These are phyloP conservation scores for Tupaia tana DNA, from an alignment of 2,113 vertebrate genomes.

Conservation along the genomic window DNA sequence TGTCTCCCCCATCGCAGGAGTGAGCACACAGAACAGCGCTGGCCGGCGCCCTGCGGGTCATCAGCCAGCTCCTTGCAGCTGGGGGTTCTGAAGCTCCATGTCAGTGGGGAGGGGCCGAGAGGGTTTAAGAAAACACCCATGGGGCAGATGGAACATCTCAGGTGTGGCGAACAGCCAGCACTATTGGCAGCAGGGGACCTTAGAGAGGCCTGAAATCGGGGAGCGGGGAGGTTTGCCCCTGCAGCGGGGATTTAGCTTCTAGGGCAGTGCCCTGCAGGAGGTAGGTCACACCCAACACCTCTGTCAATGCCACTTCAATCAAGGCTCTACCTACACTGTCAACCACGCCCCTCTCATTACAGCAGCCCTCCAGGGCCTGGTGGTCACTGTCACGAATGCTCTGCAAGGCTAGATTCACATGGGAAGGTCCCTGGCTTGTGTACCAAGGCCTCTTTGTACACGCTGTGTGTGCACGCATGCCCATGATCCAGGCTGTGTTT, in stretches of 20 bases:
- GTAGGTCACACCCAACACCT: background rate
- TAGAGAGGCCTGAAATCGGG: too few relatives aligned
- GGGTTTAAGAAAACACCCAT: background rate
- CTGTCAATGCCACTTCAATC: background rate
- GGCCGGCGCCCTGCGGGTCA: background rate
- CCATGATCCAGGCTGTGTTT: too few relatives aligned
- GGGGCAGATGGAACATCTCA: background rate
- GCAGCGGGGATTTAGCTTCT: fast-evolving
- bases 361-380: background rate
- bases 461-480: too few relatives aligned
- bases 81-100: background rate
- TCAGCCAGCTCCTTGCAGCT: background rate
- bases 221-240: background rate
- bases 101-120: background rate
- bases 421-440: too few relatives aligned
- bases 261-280: background rate
- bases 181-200: background rate
- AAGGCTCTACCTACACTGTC: background rate
- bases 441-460: too few relatives aligned
- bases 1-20: background rate
- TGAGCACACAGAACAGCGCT: fast-evolving
- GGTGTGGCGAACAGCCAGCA: fast-evolving
- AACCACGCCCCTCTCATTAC: fast-evolving
- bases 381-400: too few relatives aligned
- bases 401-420: too few relatives aligned